Base-by-base conservation (phyloP, 2,797 vertebrate genomes). In the Morelia viridis region DNA sequence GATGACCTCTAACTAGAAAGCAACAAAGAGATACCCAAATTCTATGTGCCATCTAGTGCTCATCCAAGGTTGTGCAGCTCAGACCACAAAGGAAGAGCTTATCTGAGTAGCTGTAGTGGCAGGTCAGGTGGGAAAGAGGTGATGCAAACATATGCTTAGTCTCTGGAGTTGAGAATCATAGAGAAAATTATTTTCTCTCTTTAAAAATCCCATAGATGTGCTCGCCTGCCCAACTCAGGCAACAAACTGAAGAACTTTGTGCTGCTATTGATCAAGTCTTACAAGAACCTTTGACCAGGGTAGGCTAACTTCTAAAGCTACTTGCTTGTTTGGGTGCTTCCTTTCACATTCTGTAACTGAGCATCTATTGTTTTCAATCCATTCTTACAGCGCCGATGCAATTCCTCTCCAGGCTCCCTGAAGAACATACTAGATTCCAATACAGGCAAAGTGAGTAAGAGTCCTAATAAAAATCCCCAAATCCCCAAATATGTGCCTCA, bases 221-320 rank as follows among this genome's bases (percentile, higher is more conserved):
- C 95, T 99, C 98, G 0, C 99, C 99, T 26, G 98, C 98, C 93
- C 98, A 99, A 94, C 98, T 99, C 89, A 98, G 99, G 91, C 98
- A 99, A 93, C 98, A 99, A 97, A 99, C 99, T 2, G 98, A 98
- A 95, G 99, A 99, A 94, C 96, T 99, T 61, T 99, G 98, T 91
- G 98, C 99, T 53, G 98, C 97, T 84, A 99, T 99, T 95, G 98
- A 99, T 96, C 97, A 99, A 96, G 98, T 99, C 93, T 94, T 99
- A 93, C 98, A 98, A 94, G 97, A 98, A 89, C 97, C 98, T 0
- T 93, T 97, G 95, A 97, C 98, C 93, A 96, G 96, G 96, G 99
- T 99, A 98, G 17, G 11, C 24, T 91, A 17, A 90, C 28, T 2
- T 85, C 91, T 93, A 84, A 93, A 86, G 86, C 93, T 35, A 24